Conservation (phyloP, 1,140 invertebrate species). For the Hycleus cichorii region DNA sequence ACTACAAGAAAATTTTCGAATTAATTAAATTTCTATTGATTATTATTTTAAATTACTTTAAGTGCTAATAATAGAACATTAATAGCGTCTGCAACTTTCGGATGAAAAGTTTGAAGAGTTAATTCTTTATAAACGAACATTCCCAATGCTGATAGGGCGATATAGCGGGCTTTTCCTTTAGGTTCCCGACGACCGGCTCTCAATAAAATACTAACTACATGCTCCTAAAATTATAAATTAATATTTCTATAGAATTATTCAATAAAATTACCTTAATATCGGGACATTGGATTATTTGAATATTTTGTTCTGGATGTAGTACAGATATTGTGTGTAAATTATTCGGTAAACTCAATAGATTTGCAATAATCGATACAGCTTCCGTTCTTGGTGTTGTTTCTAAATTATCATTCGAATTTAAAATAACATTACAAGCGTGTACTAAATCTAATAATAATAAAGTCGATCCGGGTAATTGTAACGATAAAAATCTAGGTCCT, state of each 20-base stretch:
- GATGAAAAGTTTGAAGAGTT: constrained; percentile 55
- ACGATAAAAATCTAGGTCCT: constrained; percentile 76
- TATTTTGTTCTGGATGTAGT: constrained; percentile 68
- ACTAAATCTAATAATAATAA: constrained; percentile 84
- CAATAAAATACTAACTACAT: constrained; percentile 79
- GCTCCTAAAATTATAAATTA: constrained; percentile 58
- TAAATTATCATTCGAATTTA: constrained; percentile 71
- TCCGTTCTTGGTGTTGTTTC: constrained; percentile 81
- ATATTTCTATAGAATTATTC: background rate
- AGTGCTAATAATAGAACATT: constrained; percentile 80
- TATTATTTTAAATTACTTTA: constrained; percentile 47
- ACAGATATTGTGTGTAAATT: constrained; percentile 69
- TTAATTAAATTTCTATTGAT: background rate
- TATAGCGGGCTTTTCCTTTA: constrained; percentile 79
- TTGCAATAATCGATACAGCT: constrained; percentile 85
- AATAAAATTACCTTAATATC: constrained; percentile 62
- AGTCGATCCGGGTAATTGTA: constrained; percentile 82
- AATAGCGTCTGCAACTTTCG: constrained; percentile 73
- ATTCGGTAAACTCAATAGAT: constrained; percentile 73
- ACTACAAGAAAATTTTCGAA: constrained; percentile 49
- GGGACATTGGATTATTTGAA: constrained; percentile 62
- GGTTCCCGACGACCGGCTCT: constrained; percentile 82
- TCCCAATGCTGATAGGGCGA: constrained; percentile 80
- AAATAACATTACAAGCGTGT: constrained; percentile 78
- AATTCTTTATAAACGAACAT: constrained; percentile 78